Conservation (phyloP, 53 echinoderm and acorn worm species). For the Actinopyga echinites region DNA sequence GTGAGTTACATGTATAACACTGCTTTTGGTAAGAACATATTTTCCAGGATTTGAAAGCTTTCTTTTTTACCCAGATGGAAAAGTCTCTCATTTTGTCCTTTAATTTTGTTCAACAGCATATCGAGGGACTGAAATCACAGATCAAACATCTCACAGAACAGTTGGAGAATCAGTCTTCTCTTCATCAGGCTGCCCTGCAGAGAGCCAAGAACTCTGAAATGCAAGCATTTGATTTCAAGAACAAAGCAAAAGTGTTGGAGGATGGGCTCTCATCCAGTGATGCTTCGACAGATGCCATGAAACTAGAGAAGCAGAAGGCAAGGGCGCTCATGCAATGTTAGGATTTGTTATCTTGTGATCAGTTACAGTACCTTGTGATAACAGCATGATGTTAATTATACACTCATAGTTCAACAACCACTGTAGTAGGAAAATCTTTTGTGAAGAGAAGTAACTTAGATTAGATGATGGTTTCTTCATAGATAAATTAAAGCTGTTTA, state of each 20-base stretch:
- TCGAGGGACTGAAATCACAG: slow-evolving; percentile 72
- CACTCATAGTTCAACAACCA: too few species aligned
- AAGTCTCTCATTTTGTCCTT: not conserved
- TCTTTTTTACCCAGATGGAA: not conserved
- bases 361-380: too few species aligned
- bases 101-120: slow-evolving; percentile 54
- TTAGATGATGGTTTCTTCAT: too few species aligned
- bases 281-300: slow-evolving; percentile 74
- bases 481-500: too few species aligned
- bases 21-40: not conserved
- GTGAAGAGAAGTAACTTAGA: too few species aligned
- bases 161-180: slow-evolving; percentile 81
- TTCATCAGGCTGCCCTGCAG: slow-evolving; percentile 82
- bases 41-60: not conserved
- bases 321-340: not conserved
- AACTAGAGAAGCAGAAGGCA: slow-evolving; percentile 81
- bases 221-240: slow-evolving; percentile 57
- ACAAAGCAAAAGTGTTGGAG: slow-evolving; percentile 64
- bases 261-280: slow-evolving; percentile 69
- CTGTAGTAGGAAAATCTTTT: too few species aligned
- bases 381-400: too few species aligned
- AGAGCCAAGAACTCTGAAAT: slow-evolving; percentile 81
- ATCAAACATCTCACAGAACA: slow-evolving; percentile 77
- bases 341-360: too few species aligned
- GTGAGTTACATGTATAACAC: not conserved